phyloP scores from a whole-genome alignment of 53 echinoderm and acorn worm species.

The Mesocentrotus franciscanus region DNA sequence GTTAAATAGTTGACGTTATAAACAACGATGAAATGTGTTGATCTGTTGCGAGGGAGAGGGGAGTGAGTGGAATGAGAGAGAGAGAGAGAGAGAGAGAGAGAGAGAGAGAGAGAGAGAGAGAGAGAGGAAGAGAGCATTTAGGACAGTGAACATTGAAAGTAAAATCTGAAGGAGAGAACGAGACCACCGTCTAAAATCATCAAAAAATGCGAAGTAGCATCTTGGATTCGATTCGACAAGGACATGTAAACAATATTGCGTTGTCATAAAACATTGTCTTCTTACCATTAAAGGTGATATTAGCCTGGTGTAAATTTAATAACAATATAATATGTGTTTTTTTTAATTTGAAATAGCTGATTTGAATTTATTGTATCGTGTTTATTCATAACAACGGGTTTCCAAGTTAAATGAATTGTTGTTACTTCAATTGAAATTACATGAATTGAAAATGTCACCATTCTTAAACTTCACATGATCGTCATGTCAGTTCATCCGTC shows the following conservation, averaged over 20 bases:
- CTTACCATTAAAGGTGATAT: neutral
- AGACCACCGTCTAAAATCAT: slow-evolving; percentile 10
- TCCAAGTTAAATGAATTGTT: neutral
- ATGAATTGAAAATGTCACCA: neutral
- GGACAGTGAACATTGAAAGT: neutral
- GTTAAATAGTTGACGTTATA: slow-evolving; percentile 50
- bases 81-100: neutral
- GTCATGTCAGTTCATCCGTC: neutral
- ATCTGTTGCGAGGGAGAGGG: neutral
- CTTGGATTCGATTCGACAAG: slow-evolving; percentile 54
- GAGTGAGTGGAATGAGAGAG: neutral
- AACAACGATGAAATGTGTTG: slow-evolving; percentile 43
- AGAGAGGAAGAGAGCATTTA: neutral
- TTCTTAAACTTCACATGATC: neutral
- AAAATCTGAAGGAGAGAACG: neutral
- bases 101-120: neutral
- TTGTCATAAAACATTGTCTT: slow-evolving; percentile 45
- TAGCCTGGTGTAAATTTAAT: neutral
- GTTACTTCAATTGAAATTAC: neutral
- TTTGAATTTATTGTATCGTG: neutral
- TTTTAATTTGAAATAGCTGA: neutral
- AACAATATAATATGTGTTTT: neutral
- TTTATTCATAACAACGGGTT: neutral
- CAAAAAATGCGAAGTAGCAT: neutral
- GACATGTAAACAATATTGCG: slow-evolving; percentile 61